Base-by-base conservation (phyloP, 2,113 vertebrate species). In the Piaya cayana region DNA sequence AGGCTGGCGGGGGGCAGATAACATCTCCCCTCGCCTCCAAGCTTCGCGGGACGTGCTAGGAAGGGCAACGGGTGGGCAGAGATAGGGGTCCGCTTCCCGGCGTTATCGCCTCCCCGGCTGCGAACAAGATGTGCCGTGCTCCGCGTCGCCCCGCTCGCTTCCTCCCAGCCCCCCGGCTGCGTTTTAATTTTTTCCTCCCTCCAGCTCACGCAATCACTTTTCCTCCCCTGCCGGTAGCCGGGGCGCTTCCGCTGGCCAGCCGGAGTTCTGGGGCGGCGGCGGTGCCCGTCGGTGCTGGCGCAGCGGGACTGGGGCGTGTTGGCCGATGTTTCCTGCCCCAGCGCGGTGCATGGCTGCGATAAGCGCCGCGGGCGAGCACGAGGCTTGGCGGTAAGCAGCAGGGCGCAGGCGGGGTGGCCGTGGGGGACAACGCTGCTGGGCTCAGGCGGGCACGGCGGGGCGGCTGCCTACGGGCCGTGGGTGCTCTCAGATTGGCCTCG, bases 311-410 rank as follows among this genome's bases (percentile, higher is more conserved):
- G 43, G 70, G 45, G 45, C 6, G 55, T 32, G 70, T 58, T 86
- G 88, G 94, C 64, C 2, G 53, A 90, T 36, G 90, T 93, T 97
- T 97, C 97, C 97, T 97, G 95, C 93, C 89, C 19, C 82, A 86
- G 81, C 27, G 4, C 84, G n/a, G 88, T 96, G 96, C 52, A 2
- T 4, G 9, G 89, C 36, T 45, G 82, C 52, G 95, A 96, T 97
- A 96, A 97, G 96, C 94, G 92, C 71, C 13, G 26, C 4, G 8
- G 80, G 59, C 2, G n/a, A 77, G 58, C 89, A 64, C 70, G 27
- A 55, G 79, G 84, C 26, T 77, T 6, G 3, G 76, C 3, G 72
- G 75, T 26, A 67, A 95, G 91, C 92, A 11, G 74, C 3, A 5
- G 4, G 39, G 34, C 1, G 4, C 36, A 43, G 56, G 62, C 3